phyloP scores from a whole-genome alignment of 2,113 vertebrate genomes.

The Calyptommatus sinebrachiatus region DNA sequence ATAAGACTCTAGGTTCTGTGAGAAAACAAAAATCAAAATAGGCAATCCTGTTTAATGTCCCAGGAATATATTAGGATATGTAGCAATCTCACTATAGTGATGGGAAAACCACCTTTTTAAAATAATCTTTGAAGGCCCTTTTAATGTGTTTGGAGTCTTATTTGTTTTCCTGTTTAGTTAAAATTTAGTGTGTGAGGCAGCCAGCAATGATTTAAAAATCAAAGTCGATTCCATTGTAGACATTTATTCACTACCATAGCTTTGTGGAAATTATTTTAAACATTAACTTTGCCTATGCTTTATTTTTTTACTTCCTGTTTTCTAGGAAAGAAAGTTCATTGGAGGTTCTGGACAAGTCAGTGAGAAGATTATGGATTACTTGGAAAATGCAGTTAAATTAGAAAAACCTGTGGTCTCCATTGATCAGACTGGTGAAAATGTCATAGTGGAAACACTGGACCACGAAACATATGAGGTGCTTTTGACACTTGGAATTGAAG shows the following conservation, averaged over 20 bases:
- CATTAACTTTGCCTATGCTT: neutral
- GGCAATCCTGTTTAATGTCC: no score
- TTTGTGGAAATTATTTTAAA: fast-evolving
- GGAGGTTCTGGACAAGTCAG: constrained; percentile 93
- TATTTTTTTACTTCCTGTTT: neutral
- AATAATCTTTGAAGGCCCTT: no score
- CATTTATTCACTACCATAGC: neutral
- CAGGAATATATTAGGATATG: no score
- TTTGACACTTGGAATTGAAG: constrained; percentile 6
- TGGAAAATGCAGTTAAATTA: constrained; percentile 84
- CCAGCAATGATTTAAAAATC: neutral
- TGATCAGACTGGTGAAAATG: constrained; percentile 80
- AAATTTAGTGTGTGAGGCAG: no score
- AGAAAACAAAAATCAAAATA: no score
- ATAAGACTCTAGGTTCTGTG: no score
- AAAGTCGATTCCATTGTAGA: neutral
- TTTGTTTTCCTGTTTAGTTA: no score
- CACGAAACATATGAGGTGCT: constrained; percentile 82
- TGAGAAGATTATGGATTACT: constrained; percentile 80
- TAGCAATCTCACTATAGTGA: no score
- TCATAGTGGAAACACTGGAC: constrained; percentile 85
- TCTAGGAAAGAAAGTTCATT: constrained; percentile 92
- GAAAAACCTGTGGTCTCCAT: constrained; percentile 82
- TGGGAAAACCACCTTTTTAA: no score
- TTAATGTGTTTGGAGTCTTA: no score